Evolutionary conservation across 2,888 invertebrate species (phyloP), one percentile per base, ranked within the genome.

Genomic region (Mesochorus sp.): DNA sequence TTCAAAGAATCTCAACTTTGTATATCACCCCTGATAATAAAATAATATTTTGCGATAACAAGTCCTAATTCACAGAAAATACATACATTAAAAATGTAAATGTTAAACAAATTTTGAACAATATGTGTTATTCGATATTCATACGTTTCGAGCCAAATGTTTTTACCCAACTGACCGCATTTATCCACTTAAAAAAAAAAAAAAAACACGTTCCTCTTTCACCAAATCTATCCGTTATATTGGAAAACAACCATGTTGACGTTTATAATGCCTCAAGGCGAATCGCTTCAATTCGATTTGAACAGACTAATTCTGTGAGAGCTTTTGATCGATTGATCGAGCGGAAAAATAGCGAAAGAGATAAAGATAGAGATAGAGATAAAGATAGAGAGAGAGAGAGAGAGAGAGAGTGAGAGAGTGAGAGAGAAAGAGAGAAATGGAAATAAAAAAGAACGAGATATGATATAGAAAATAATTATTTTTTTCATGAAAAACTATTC

Each of bases 221-320:
- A n/a, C 39, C 66, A 51, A 21, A 5, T n/a, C 12, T 21, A 12
- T 42, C 14, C 51, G 51, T 14, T 53, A 19, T 42, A 44, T 67
- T 42, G 31, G 31, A 55, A 44, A 55, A 67, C 31, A 55, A 67
- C 42, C 44, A 31, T 44, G 21, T 39, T 51, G 51, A 51, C 66
- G 66, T 31, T 53, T 44, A 31, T 55, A 67, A 42, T 42, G 42
- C 67, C 67, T 31, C 42, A 10, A 24, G 67, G 55, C 12, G 42
- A 6, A 31, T 31, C 8, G 28, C 31, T 42, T 55, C 53, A 28
- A 67, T 67, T 55, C 55, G 21, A 67, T 67, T 42, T 55, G 55
- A 55, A 67, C 31, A 8, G 44, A 34, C 14, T 8, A 42, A 14
- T 42, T 44, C 28, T 8, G 10, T 39, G 6, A 12, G 10, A 24